These are phyloP conservation scores for Heteractis magnifica DNA, from an alignment of 92 coral and sea anemone species.

Conservation along the genomic window DNA sequence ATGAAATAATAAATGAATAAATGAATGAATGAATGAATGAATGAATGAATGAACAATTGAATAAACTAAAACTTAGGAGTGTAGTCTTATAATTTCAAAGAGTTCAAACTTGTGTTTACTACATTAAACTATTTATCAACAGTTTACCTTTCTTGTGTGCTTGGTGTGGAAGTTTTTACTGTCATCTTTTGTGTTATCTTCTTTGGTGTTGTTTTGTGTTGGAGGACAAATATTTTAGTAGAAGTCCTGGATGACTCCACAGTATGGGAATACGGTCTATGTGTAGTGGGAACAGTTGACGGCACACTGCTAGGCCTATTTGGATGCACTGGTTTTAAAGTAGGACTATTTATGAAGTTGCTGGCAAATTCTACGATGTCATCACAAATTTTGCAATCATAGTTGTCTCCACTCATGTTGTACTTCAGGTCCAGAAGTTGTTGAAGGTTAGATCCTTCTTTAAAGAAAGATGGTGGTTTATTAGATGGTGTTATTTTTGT, in stretches of 20 bases:
- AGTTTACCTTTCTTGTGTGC: neutral
- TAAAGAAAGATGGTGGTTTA: constrained; percentile 86
- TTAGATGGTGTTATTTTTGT: constrained; percentile 63
- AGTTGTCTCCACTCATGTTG: constrained; percentile 67
- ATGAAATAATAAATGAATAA: no score
- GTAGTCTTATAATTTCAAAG: no score
- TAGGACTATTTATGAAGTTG: constrained; percentile 16
- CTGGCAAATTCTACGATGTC: constrained; percentile 32
- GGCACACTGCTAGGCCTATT: neutral
- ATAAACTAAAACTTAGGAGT: no score
- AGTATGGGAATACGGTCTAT: neutral
- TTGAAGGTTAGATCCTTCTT: constrained; percentile 75
- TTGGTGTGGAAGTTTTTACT: neutral
- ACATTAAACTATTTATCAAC: neutral
- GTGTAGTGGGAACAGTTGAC: neutral
- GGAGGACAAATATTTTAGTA: neutral
- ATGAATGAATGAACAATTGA: no score
- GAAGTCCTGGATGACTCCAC: neutral
- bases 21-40: no score
- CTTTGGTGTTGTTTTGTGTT: neutral
- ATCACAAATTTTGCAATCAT: constrained; percentile 56
- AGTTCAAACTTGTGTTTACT: no score
- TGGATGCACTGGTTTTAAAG: constrained; percentile 14
- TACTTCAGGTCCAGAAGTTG: constrained; percentile 71
- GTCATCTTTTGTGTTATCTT: neutral